A percentile compares a stretch with the other conserved stretches of the same genome.
These are phyloP conservation scores for Campoplex nolae DNA, from an alignment of 2,888 invertebrate genomes.

Conservation along the genomic window DNA sequence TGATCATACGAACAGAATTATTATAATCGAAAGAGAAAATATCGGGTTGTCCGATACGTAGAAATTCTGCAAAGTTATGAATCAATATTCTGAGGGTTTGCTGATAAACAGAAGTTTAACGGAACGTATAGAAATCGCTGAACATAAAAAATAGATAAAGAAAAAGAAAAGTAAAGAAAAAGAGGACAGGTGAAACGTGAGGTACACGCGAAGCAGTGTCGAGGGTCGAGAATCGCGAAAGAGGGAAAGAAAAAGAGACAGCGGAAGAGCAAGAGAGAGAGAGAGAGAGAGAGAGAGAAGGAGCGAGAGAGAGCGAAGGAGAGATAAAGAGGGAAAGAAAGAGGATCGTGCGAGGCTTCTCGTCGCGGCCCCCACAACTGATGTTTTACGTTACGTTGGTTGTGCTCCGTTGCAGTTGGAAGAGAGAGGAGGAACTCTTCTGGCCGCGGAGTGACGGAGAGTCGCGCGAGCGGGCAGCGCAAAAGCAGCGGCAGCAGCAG, in stretches of 20 bases:
- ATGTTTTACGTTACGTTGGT: slow-evolving; percentile 9
- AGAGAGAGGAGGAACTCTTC: slow-evolving; percentile 58
- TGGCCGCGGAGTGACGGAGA: slow-evolving; percentile 45
- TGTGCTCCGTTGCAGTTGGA: slow-evolving; percentile 42
- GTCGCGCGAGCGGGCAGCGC: slow-evolving; percentile 53
- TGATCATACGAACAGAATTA: too few relatives aligned
- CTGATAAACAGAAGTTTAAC: background rate
- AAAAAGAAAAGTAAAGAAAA: background rate
- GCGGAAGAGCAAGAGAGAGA: background rate
- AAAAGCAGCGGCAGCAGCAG: slow-evolving; percentile 35
- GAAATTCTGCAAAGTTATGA: background rate
- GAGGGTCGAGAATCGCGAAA: slow-evolving; percentile 43
- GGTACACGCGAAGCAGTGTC: slow-evolving; percentile 43
- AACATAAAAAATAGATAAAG: background rate
- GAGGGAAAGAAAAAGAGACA: background rate
- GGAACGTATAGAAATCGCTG: background rate
- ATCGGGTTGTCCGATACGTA: background rate
- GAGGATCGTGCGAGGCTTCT: slow-evolving; percentile 30
- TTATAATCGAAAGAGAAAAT: background rate
- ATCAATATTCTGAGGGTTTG: background rate
- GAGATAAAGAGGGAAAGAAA: slow-evolving; percentile 30
- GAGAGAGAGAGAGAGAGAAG: slow-evolving; percentile 35
- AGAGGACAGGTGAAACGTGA: slow-evolving; percentile 45
- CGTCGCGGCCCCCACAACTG: slow-evolving; percentile 48
- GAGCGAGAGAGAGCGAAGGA: slow-evolving; percentile 26